Conservation (phyloP, 2,113 vertebrate genomes). For the Mungos mungo region DNA sequence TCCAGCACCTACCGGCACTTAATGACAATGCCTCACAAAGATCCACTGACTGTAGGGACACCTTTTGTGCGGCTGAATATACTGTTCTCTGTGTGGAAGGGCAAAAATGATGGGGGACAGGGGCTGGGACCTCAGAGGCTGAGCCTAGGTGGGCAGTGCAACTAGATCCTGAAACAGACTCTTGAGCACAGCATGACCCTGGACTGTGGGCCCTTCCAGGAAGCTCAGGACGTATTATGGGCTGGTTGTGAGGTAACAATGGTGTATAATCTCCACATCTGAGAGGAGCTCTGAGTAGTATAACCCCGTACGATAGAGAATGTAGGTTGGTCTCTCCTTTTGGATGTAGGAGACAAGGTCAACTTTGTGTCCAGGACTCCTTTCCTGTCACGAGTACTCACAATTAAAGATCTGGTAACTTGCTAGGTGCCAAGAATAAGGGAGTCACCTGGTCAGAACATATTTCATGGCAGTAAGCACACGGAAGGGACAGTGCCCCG, state of each 20-base stretch:
- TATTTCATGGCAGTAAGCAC: neutral
- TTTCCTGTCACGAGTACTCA: neutral
- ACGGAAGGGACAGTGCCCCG: neutral
- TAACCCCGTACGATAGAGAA: too few relatives aligned
- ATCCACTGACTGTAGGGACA: fast-evolving
- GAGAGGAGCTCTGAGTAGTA: neutral
- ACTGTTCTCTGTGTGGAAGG: neutral
- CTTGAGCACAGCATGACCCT: neutral
- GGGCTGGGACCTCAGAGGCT: neutral
- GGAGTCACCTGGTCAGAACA: neutral
- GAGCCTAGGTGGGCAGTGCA: neutral
- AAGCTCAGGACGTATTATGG: neutral
- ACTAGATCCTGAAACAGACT: neutral
- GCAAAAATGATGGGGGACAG: neutral
- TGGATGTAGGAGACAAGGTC: neutral
- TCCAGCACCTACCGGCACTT: neutral
- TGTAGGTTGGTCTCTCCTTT: neutral
- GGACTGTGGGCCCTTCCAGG: neutral
- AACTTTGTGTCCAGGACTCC: neutral
- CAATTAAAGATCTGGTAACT: neutral
- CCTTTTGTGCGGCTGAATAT: fast-evolving
- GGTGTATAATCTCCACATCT: neutral
- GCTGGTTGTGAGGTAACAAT: neutral
- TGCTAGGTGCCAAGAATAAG: neutral
- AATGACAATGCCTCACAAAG: neutral